These are phyloP conservation scores for Notolepis coatsorum DNA, from an alignment of 2,797 vertebrate species.

Conservation along the genomic window DNA sequence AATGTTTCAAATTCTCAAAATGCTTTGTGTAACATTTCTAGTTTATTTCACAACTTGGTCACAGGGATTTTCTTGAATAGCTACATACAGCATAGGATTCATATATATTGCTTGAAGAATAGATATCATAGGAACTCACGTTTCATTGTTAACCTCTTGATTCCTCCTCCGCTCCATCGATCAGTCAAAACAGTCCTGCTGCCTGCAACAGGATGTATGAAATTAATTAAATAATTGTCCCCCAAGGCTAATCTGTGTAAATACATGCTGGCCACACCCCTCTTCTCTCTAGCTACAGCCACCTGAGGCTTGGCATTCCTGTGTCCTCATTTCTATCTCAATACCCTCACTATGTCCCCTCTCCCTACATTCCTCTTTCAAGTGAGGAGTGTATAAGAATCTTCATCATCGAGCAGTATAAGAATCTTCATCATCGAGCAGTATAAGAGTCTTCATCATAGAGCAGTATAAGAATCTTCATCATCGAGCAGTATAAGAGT, in stretches of 20 bases:
- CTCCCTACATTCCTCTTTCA: constrained; percentile 8
- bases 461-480: too few species aligned
- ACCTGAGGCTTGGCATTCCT: constrained; percentile 3
- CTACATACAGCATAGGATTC: too few species aligned
- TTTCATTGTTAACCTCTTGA: background rate
- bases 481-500: too few species aligned
- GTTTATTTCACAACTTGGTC: background rate
- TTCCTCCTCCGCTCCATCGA: background rate
- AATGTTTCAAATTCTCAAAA: background rate
- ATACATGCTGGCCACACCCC: background rate
- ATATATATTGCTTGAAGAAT: too few species aligned
- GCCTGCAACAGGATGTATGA: constrained; percentile 6
- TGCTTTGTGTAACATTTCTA: background rate
- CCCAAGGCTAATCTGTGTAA: constrained; percentile 3
- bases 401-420: too few species aligned
- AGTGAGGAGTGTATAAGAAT: background rate
- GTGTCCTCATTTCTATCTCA: constrained; percentile 19
- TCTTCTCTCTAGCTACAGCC: background rate
- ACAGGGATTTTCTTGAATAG: constrained; percentile 3
- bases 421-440: too few species aligned
- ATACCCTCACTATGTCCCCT: background rate
- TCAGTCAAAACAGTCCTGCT: background rate
- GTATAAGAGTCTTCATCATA: too few species aligned
- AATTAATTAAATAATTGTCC: constrained; percentile 6
- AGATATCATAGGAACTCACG: background rate